Conservation (phyloP, 2,888 invertebrate genomes). For the Drosophila anceps region DNA sequence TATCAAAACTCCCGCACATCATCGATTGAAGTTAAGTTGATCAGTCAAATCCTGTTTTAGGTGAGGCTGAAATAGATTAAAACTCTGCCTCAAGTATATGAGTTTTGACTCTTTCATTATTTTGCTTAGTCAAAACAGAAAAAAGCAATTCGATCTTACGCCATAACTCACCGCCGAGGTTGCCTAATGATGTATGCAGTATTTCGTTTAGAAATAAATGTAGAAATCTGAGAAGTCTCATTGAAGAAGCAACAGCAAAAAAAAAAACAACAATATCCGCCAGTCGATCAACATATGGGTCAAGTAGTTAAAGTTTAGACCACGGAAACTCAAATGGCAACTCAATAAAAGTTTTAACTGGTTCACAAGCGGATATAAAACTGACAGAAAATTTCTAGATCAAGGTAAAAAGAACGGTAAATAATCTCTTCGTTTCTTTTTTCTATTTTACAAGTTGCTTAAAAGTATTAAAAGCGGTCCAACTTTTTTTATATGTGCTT, state of each 20-base stretch:
- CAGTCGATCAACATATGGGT: conserved; percentile 41
- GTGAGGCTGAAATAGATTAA: neutral
- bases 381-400: conserved; percentile 22
- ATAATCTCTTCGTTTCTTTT: neutral
- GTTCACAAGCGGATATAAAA: conserved; percentile 16
- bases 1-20: no score
- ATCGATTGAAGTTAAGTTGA: no score
- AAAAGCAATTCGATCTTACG: conserved; percentile 54
- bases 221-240: conserved; percentile 62
- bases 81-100: neutral
- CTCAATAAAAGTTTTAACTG: conserved; percentile 31
- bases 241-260: conserved; percentile 5
- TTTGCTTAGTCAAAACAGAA: conserved; percentile 39
- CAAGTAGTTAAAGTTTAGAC: conserved; percentile 36
- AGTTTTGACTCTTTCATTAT: conserved; percentile 3
- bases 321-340: conserved; percentile 52
- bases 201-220: conserved; percentile 61
- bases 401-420: neutral
- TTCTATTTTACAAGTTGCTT: neutral
- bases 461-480: no score
- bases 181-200: conserved; percentile 41
- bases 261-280: conserved; percentile 7
- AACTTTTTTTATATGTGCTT: neutral
- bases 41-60: neutral
- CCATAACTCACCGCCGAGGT: conserved; percentile 43